Evolutionary conservation across 2,113 vertebrate species (phyloP), one percentile per base, ranked within the genome.

Genomic region (Calypte anna): DNA sequence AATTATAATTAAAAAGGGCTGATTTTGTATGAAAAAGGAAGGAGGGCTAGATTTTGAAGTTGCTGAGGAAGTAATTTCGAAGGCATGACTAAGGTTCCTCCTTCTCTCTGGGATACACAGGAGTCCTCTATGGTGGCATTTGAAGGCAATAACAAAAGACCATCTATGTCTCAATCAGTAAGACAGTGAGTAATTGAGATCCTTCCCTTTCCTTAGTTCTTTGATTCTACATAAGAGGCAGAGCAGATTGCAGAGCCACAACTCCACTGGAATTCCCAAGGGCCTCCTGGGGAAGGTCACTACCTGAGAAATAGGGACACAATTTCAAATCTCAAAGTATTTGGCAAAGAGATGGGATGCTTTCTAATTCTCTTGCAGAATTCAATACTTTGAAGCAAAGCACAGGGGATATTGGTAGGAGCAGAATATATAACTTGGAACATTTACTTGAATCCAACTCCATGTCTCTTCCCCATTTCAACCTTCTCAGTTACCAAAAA

Each of bases 101-200:
- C 22, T 50, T 67, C 53, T 31, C 40, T 21, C 46, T 55, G 48
- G n/a, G n/a, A 54, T 8, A 31, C 3, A 33, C 44, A 54, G 43
- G 38, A 68, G 11, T 5, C 6, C 59, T 16, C 38, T 0, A 0
- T 5, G 46, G 64, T 12, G 28, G 12, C 36, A 44, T 9, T 3
- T 72, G 31, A 51, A 86, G 67, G 59, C 48, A 10, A 9, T 7
- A 31, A 31, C 36, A 25, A 8, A 74, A 82, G 23, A 51, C 2
- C 20, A 3, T 10, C 13, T n/a, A 11, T 18, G 21, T 40, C 20
- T 11, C 15, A 72, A 38, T 4, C 20, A 22, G 2, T 1, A 16
- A 57, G 58, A 14, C 63, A 63, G 13, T 30, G 75, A 50, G 40
- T 44, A 12, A 46, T 0, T 10, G 11, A 82, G 25, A 57, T 28